These are phyloP conservation scores for Meganola albula DNA, from an alignment of 2,888 invertebrate species.

Conservation along the genomic window DNA sequence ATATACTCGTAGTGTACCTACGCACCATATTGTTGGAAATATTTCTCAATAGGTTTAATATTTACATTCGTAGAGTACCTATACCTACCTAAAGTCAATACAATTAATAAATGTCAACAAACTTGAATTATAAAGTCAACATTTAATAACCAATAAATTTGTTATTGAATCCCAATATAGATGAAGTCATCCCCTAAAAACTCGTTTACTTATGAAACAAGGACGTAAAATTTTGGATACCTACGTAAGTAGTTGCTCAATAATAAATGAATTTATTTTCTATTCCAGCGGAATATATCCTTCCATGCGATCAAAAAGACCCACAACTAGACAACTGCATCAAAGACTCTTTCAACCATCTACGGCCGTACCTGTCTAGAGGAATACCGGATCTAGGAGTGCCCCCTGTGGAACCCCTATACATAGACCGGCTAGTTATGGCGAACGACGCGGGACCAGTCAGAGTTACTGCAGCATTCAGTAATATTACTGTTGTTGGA, in stretches of 20 bases:
- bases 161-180: too few species aligned
- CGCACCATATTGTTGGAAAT: too few species aligned
- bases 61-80: too few species aligned
- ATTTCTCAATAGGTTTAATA: too few species aligned
- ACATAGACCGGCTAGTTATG: conserved; percentile 84
- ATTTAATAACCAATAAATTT: too few species aligned
- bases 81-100: too few species aligned
- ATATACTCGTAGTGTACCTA: too few species aligned
- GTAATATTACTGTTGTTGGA: conserved; percentile 85
- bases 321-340: conserved; percentile 82
- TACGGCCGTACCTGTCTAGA: conserved; percentile 82
- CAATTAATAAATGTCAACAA: too few species aligned
- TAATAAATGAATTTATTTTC: background rate
- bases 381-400: conserved; percentile 85
- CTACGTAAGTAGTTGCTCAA: background rate
- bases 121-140: too few species aligned
- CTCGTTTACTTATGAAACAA: too few species aligned
- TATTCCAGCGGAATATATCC: conserved; percentile 83
- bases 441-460: conserved; percentile 88
- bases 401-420: conserved; percentile 85
- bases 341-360: conserved; percentile 83
- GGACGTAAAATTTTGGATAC: too few species aligned
- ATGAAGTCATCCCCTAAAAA: too few species aligned
- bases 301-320: conserved; percentile 82
- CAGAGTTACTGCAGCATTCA: conserved; percentile 83